Evolutionary conservation across 2,113 vertebrate species (phyloP).

Genomic region (Thalassoma bifasciatum): DNA sequence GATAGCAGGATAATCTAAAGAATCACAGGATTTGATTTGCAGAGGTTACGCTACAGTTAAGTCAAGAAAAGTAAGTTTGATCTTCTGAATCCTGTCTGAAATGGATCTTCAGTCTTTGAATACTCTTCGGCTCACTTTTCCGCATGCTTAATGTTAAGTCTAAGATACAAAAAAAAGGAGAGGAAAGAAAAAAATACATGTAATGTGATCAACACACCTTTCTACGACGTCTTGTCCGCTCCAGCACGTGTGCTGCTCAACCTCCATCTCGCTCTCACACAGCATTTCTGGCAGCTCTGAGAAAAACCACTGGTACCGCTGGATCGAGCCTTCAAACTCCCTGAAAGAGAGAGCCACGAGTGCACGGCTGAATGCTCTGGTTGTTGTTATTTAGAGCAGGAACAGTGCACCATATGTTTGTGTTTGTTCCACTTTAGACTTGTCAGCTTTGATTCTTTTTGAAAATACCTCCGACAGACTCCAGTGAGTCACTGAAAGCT

Average conservation of each 20-base stretch:
- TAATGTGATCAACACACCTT: constrained; percentile 81
- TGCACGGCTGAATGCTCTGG: constrained; percentile 1
- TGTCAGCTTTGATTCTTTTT: constrained; percentile 6
- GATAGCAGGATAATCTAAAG: too few species aligned
- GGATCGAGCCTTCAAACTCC: constrained; percentile 91
- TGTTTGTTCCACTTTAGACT: constrained; percentile 32
- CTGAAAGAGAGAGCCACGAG: constrained; percentile 68
- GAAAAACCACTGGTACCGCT: constrained; percentile 88
- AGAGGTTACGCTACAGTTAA: too few species aligned
- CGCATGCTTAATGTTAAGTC: neutral
- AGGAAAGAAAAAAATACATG: neutral
- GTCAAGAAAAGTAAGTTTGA: too few species aligned
- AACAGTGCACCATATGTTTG: neutral
- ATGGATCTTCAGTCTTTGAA: too few species aligned
- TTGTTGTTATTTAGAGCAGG: neutral
- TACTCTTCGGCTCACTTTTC: too few species aligned
- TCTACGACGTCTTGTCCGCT: constrained; percentile 90
- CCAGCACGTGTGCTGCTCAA: constrained; percentile 92
- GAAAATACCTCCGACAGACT: constrained; percentile 25
- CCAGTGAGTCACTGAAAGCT: neutral
- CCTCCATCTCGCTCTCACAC: constrained; percentile 90
- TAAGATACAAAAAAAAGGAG: neutral
- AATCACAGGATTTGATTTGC: too few species aligned
- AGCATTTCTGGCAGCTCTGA: constrained; percentile 89
- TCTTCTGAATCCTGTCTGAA: too few species aligned